These are phyloP conservation scores for Eurois occulta DNA, from an alignment of 2,888 invertebrate species.

Conservation along the genomic window DNA sequence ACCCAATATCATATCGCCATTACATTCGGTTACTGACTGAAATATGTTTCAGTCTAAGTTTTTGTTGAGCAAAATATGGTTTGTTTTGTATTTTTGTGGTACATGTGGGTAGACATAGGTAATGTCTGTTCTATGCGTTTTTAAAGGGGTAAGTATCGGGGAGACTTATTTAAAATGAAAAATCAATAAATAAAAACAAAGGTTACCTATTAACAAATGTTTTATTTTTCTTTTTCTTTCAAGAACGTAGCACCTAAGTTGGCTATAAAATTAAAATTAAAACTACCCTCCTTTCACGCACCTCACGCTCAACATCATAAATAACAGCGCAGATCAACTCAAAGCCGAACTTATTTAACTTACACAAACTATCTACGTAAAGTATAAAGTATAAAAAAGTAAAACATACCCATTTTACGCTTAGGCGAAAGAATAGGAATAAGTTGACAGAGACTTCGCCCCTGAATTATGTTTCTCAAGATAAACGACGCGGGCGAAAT, in stretches of 20 bases:
- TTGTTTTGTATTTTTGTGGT: conserved; percentile 56
- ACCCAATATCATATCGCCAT: conserved; percentile 84
- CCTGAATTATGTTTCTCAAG: conserved; percentile 93
- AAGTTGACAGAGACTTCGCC: conserved; percentile 91
- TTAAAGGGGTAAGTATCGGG: not conserved
- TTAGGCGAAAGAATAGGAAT: conserved; percentile 90
- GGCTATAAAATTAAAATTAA: conserved; percentile 13
- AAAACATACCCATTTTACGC: conserved; percentile 87
- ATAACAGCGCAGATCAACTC: conserved; percentile 56
- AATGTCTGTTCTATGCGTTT: not conserved
- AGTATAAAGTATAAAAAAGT: conserved; percentile 76
- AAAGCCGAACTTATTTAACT: conserved; percentile 51
- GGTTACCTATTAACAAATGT: not conserved
- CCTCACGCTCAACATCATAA: conserved; percentile 39
- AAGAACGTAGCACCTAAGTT: not conserved
- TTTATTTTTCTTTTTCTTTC: not conserved
- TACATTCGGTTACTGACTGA: conserved; percentile 81
- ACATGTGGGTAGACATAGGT: conserved; percentile 22
- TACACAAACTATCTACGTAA: conserved; percentile 56
- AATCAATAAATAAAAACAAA: not conserved
- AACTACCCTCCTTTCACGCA: conserved; percentile 14
- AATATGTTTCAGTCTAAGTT: conserved; percentile 65
- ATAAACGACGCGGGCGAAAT: conserved; percentile 94
- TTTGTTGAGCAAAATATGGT: conserved; percentile 67
- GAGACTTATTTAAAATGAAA: not conserved